Evolutionary conservation across 2,113 vertebrate species (phyloP), one percentile per base, ranked within the genome.

Genomic region (Hydrolagus affinis): DNA sequence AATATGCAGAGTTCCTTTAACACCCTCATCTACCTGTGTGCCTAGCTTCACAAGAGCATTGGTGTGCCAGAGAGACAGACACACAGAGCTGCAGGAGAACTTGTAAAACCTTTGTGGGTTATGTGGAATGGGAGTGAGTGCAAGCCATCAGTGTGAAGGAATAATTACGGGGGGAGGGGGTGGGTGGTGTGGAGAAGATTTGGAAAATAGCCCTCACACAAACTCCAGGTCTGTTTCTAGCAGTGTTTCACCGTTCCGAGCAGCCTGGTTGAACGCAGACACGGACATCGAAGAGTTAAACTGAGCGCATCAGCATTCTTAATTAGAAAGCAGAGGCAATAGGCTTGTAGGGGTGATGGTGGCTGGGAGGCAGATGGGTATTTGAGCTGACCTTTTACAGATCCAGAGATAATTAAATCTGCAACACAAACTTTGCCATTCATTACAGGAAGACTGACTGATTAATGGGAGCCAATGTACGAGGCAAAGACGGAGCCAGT

Each of bases 361-460:
- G 62, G 66, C 66, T 66, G 21, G 25, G 66, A 83, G 64, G 62
- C 60, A 83, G 78, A 83, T 10, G 9, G 78, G 8, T 83, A 25
- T 15, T n/a, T 62, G 28, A 28, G 62, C 28, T 83, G 78, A 83
- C 62, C 60, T 83, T n/a, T 83, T 83, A 62, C 62, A 68, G 32
- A 83, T 83, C 59, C 60, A 9, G 25, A 68, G 28, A 68, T 83
- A 83, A 83, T 83, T 83, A 68, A 83, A 83, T 83, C 60, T 25
- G 32, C 66, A 30, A 68, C 60, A 83, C 62, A 83, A 83, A 83
- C 25, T 15, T 32, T 83, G 14, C 25, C 62, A 83, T 83, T 66
- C 78, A 83, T 83, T 83, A 68, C 32, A 3, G 44, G 15, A 62
- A 80, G 28, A 60, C 25, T 83, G 78, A 66, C 78, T 83, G 78